Evolutionary conservation across 2,113 vertebrate genomes (phyloP).

Genomic region (Syrrhaptes paradoxus): DNA sequence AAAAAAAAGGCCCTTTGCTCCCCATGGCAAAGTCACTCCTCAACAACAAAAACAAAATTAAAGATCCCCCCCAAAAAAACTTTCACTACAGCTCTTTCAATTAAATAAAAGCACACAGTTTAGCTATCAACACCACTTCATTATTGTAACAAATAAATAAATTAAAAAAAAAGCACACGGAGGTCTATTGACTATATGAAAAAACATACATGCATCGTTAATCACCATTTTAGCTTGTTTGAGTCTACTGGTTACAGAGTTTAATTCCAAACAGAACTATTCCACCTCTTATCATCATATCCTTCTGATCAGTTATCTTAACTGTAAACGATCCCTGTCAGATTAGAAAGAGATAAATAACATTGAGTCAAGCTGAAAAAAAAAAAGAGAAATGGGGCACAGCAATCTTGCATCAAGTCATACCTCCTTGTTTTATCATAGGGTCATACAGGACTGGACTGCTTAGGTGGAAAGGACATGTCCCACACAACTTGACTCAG

Average conservation of each 20-base stretch:
- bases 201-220: slow-evolving; percentile 99
- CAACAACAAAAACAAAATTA: slow-evolving; percentile 83
- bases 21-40: slow-evolving; percentile 90
- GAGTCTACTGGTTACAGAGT: slow-evolving; percentile 97
- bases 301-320: slow-evolving; percentile 96
- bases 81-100: slow-evolving; percentile 86
- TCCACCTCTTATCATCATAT: slow-evolving; percentile 95
- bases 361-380: slow-evolving; percentile 90
- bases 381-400: slow-evolving; percentile 65
- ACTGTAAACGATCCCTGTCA: slow-evolving; percentile 98
- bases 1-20: slow-evolving; percentile 80
- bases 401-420: slow-evolving; percentile 78
- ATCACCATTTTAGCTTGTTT: slow-evolving; percentile 99
- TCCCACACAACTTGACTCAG: slow-evolving; percentile 79
- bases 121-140: slow-evolving; percentile 99
- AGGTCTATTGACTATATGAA: slow-evolving; percentile 92
- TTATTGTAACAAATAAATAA: slow-evolving; percentile 84
- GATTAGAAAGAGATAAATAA: slow-evolving; percentile 99
- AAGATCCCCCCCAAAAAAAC: slow-evolving; percentile 82
- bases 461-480: slow-evolving; percentile 47
- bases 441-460: slow-evolving; percentile 56
- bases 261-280: slow-evolving; percentile 95
- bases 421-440: slow-evolving; percentile 77
- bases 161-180: slow-evolving; percentile 89
- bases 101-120: slow-evolving; percentile 97